Evolutionary conservation across 2,888 invertebrate genomes (phyloP).

Genomic region (Melipona bicolor): DNA sequence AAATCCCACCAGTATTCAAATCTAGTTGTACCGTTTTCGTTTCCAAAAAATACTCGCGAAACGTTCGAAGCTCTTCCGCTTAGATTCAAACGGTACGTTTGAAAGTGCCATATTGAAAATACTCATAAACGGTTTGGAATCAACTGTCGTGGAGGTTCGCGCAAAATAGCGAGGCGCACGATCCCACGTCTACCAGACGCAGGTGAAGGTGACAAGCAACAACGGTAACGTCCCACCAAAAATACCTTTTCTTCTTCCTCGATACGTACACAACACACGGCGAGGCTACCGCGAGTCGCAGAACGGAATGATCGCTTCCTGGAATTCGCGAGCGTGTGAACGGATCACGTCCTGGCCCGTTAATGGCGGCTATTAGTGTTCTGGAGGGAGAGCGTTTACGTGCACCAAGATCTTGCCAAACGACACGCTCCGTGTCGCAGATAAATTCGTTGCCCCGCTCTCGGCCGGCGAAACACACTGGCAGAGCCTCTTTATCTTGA

Average conservation of each 20-base stretch:
- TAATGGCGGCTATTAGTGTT: conserved; percentile 73
- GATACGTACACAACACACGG: conserved; percentile 30
- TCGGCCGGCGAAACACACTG: conserved; percentile 31
- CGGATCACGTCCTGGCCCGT: conserved; percentile 66
- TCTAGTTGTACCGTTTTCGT: too few relatives aligned
- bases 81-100: too few relatives aligned
- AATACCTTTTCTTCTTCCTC: conserved; percentile 39
- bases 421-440: conserved; percentile 59
- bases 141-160: too few relatives aligned
- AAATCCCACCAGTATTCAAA: too few relatives aligned
- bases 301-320: conserved; percentile 65
- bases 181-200: too few relatives aligned
- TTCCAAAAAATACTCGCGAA: too few relatives aligned
- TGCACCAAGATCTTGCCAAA: conserved; percentile 61
- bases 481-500: conserved; percentile 48
- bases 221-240: conserved; percentile 54
- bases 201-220: conserved; percentile 45
- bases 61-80: too few relatives aligned
- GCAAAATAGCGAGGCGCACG: too few relatives aligned
- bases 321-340: conserved; percentile 68
- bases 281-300: conserved; percentile 27
- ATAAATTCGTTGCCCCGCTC: conserved; percentile 63
- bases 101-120: too few relatives aligned
- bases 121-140: too few relatives aligned
- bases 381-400: conserved; percentile 64